Base-by-base conservation (phyloP, 2,888 invertebrate species). In the Melipona bicolor region DNA sequence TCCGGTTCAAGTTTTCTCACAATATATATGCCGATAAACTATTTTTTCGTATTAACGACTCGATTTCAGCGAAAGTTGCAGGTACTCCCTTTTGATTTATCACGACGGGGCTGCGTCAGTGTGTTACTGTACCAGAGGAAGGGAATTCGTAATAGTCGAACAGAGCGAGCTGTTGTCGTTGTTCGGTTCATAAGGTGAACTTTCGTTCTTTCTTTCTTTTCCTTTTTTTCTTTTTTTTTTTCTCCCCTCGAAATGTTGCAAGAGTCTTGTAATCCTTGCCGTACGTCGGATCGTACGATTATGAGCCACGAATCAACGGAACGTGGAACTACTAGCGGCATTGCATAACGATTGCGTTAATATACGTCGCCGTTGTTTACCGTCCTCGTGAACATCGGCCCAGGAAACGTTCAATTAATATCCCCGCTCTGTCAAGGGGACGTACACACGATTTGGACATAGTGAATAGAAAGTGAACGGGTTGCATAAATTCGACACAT, bases 281-380 rank as follows among this genome's bases (percentile, higher is more conserved):
- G 64, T n/a, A 43, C 43, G 43, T 32, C 61, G 74, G 72, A 71
- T 81, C 64, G 76, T 65, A 64, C 56, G 84, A 84, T 81, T 84
- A 84, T 78, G 83, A 72, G 78, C 69, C 36, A 76, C 79, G 78
- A 84, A 68, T 88, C 86, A 81, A 85, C 85, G 68, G 85, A 79
- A 81, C 81, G 88, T 84, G 82, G 83, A 87, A 86, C 65, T 79
- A 76, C 27, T n/a, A 59, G 67, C 43, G 68, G 21, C 54, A 27
- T 89, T 89, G 85, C 87, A 59, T 79, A 89, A 89, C 71, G 83
- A 82, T 89, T 89, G 88, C 85, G 85, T 49, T 83, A 83, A 86
- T 84, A 49, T 52, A 78, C 71, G 77, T 73, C 84, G 87, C 85
- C 87, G 89, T 89, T 83, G 87, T 87, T 86, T 77, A 85, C 79